These are phyloP conservation scores for Alligator mississippiensis DNA, from an alignment of 2,113 vertebrate species.

Conservation along the genomic window DNA sequence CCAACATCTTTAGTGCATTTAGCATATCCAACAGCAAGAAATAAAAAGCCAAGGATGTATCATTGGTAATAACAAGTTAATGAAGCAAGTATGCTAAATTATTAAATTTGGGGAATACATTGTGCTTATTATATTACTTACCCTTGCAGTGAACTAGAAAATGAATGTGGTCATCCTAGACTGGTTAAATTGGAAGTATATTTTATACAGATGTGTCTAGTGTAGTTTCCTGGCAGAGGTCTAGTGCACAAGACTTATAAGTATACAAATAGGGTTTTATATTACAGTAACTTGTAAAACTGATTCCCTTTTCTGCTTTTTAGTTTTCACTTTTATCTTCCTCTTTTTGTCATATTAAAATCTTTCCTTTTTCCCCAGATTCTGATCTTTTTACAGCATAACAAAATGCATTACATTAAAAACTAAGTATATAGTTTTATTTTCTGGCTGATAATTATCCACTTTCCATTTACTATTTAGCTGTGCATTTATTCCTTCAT, in stretches of 20 bases:
- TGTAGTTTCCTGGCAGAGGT: slow-evolving; percentile 65
- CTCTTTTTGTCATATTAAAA: slow-evolving; percentile 50
- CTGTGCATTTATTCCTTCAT: slow-evolving; percentile 29
- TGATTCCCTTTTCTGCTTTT: slow-evolving; percentile 46
- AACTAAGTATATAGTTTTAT: slow-evolving; percentile 27
- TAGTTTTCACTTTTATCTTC: slow-evolving; percentile 60
- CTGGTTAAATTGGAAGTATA: slow-evolving; percentile 71
- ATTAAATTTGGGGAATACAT: slow-evolving; percentile 71
- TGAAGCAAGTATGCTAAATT: slow-evolving; percentile 71
- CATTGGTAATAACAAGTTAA: slow-evolving; percentile 66
- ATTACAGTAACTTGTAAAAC: slow-evolving; percentile 60
- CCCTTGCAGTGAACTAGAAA: slow-evolving; percentile 80
- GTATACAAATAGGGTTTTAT: slow-evolving; percentile 55
- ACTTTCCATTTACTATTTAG: slow-evolving; percentile 21
- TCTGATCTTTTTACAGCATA: not conserved
- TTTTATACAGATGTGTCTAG: slow-evolving; percentile 70
- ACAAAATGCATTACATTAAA: slow-evolving; percentile 30
- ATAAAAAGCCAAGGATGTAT: slow-evolving; percentile 41
- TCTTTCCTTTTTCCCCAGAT: slow-evolving; percentile 26
- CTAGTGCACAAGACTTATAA: slow-evolving; percentile 58
- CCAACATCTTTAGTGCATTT: not conserved
- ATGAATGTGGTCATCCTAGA: slow-evolving; percentile 75
- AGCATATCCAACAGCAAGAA: slow-evolving; percentile 22
- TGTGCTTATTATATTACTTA: slow-evolving; percentile 77
- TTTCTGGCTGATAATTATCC: slow-evolving; percentile 50